Base-by-base conservation (phyloP, 1,140 invertebrate genomes). In the Diabrotica virgifera region DNA sequence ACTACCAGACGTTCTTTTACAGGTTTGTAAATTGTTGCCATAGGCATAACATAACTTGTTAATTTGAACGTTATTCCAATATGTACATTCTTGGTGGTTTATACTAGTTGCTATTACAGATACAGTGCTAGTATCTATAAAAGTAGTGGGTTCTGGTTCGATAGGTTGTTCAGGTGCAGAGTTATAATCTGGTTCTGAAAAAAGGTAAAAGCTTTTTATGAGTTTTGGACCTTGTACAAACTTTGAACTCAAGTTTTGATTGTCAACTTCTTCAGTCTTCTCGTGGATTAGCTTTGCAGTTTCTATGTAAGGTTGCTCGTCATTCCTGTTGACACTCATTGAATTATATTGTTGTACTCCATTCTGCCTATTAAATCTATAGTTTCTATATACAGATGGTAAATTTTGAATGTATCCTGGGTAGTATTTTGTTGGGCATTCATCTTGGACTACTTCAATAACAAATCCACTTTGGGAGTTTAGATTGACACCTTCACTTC, bases 361-460 rank as follows among this genome's bases (percentile, higher is more conserved):
- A 70, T 53, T 64, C 60, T 58, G 24, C 70, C 71, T 12, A 60
- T 24, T 24, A 24, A 24, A 24, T 4, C 1, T 24, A 24, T 1
- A 24, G 24, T 24, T 24, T 24, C 24, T 24, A 24, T 24, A 24
- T 4, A 24, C 1, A 24, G 4, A 24, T 24, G 24, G 24, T 36
- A 10, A n/a, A 4, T 6, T 36, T 13, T 12, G 51, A 11, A 10
- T 14, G 3, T 52, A 12, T 52, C 65, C 70, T 0, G 77, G 74
- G 59, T 62, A 68, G 14, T 72, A 65, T 52, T 70, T 58, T 66
- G 74, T 74, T 0, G 79, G 76, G 68, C 84, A 85, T 65, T 80
- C 74, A 66, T 86, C 85, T 67, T 86, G 85, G 11, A 79, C 68
- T 11, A 84, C 74, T 66, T 86, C 83, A 11, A 86, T 70, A 0